A percentile compares a stretch with the other conserved stretches of the same genome.
These are phyloP conservation scores for Creontiades dilutus DNA, from an alignment of 2,888 invertebrate species.

Conservation along the genomic window DNA sequence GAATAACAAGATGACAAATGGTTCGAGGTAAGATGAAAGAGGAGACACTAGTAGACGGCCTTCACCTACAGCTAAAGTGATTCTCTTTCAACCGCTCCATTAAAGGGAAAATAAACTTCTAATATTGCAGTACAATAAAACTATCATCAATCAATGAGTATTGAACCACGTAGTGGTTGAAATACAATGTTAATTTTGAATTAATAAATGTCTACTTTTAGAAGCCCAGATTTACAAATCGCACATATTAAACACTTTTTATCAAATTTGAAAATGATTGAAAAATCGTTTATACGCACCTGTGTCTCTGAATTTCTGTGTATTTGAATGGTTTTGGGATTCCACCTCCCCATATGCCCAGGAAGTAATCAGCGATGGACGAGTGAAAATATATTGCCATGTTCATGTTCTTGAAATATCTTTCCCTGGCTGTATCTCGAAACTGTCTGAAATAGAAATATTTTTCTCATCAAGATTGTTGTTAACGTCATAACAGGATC, in stretches of 20 bases:
- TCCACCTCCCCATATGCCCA: constrained; percentile 98
- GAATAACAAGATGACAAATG: not conserved
- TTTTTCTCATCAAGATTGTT: no score
- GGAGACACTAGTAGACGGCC: not conserved
- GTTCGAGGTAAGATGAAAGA: not conserved
- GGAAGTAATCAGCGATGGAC: constrained; percentile 97
- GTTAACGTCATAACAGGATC: no score
- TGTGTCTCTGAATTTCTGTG: constrained; percentile 96
- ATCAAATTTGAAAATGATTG: no score
- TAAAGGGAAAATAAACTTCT: no score
- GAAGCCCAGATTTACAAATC: no score
- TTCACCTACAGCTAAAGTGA: not conserved
- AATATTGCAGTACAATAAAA: no score
- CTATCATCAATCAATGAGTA: no score
- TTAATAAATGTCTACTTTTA: no score
- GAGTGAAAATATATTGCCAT: constrained; percentile 98
- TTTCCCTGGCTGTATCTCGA: constrained; percentile 93
- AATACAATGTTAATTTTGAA: no score
- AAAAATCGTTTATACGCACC: constrained; percentile 78
- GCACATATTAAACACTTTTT: no score
- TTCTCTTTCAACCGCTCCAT: not conserved
- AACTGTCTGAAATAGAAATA: constrained; percentile 85
- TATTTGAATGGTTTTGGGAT: constrained; percentile 97
- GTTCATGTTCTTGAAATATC: constrained; percentile 98
- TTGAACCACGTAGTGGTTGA: no score